Base-by-base conservation (phyloP, 2,888 invertebrate species). In the Stramonita haemastoma region DNA sequence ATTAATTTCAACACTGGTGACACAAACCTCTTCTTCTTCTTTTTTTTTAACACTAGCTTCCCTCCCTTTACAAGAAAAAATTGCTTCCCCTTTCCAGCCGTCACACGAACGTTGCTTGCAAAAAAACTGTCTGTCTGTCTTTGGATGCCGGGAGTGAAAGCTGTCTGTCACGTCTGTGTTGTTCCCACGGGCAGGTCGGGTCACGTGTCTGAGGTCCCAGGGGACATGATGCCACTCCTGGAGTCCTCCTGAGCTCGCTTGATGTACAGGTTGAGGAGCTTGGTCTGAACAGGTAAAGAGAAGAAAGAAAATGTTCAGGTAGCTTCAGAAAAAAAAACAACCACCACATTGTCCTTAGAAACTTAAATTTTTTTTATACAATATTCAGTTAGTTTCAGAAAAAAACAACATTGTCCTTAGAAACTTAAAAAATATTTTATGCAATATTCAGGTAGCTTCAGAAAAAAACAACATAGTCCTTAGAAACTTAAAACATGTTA, bases 251-350 rank as follows among this genome's bases (percentile, higher is more conserved):
- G 92, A 17, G 95, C 97, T 93, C 97, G 96, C 95, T 97, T 97
- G 94, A 98, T 98, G 95, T 98, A 98, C 91, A 98, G 96, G 94
- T 98, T 97, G 91, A 98, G 96, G 90, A 98, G 97, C 92, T 98
- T 98, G 95, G 96, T 95, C 96, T 96, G 95, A 0, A 57, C 19
- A 17, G 17, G 26, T 4, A 46, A n/a, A 86, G 29, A 66, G 66
- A 5, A 60, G 34, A 17, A 22, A 13, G 56, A 32, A 15, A 8
- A 29, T 13, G 15, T 1, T 17, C 17, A 19, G 13, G 81, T 34
- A 5, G 70, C n/a, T n/a, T 11, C 70, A 70, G n/a, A 6, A 70
- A 19, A 11, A 19, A 70, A 70, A 66, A 66, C 66, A 66, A 22
- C 22, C 66, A 66, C n/a, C n/a, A n/a, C 46, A 46, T 46, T 26